Base-by-base conservation (phyloP, 2,888 invertebrate species). In the Hydriomena furcata region DNA sequence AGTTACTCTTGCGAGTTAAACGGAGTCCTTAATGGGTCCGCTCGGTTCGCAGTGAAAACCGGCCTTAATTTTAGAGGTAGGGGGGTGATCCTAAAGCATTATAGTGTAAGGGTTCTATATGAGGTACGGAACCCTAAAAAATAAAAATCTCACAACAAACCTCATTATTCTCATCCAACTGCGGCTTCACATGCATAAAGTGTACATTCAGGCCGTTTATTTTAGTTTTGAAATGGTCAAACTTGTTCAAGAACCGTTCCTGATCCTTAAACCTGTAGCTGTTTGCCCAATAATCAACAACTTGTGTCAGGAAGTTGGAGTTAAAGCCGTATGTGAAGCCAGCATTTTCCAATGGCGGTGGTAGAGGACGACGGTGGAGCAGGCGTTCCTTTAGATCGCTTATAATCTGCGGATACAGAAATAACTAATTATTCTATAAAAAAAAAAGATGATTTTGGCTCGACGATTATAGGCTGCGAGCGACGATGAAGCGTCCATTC, bases 301-400 rank as follows among this genome's bases (percentile, higher is more conserved):
- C 87, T 58, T 91, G 91, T 7, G 91, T 84, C 2, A 97, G 78
- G 55, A 93, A 93, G 27, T 93, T 89, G 0, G 94, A 84, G 68
- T 96, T 95, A 73, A 97, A 94, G 1, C 98, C 98, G 68, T 97
- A 97, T 50, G 94, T 92, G 79, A 96, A 97, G 4, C 92, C 93
- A 0, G 90, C 81, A 36, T 92, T 92, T 76, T 95, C 94, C 35
- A 95, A 70, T 0, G 96, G 94, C 7, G 87, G 85, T 0, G 83
- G 76, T 2, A 92, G 83, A 0, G 74, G 73, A 5, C 82, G 76
- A 0, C 87, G 75, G 35, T 86, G 89, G 0, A 91, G 77, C 0
- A 95, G 81, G 5, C 94, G 84, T 8, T 84, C 77, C 53, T 85
- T 80, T 0, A 94, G 72, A 61, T 93, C 93, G 51, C 87, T 77